Evolutionary conservation across 2,797 vertebrate genomes (phyloP), one percentile per base, ranked within the genome.

Genomic region (Pseudochromis fuscus): DNA sequence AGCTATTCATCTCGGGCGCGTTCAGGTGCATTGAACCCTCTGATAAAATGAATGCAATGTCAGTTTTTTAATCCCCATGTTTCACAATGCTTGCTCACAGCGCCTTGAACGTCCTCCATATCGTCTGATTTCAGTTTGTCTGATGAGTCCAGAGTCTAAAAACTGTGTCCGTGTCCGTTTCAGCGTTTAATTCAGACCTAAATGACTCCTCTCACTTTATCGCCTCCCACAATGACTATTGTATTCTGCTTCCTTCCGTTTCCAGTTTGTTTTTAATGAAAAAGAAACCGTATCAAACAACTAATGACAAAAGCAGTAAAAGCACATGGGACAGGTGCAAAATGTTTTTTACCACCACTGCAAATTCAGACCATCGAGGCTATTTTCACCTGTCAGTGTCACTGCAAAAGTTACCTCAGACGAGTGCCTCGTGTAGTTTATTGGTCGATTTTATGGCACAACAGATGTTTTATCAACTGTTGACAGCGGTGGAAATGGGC

Each of bases 1-100:
- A 59, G 66, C 63, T 50, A 78, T 86, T 86, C 70, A 82, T 87
- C 77, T 51, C 23, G 49, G 60, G 42, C 52, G 51, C 69, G 57
- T 82, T 82, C 70, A 75, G 73, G 73, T 79, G 77, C 53, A 77
- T 37, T 81, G 55, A 75, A 67, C 38, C 63, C 16, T 69, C 33
- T 49, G 77, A 81, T 78, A 65, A 84, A 85, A 79, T 51, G 12
- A 85, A 79, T 23, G 38, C 61, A 51, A 24, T 38, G 40, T 59
- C 60, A 60, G 15, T 59, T 78, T 75, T 67, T 71, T 52, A 50
- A 73, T 72, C 62, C 48, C 10, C 24, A 35, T 74, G 85, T 80
- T 73, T 71, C 45, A 59, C 35, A 24, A 8, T 4, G 35, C n/a
- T 21, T 44, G 61, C 40, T 75, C 40, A 45, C 7, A 37, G 42